Base-by-base conservation (phyloP, 2,888 invertebrate species). In the Acholoe squamosa region DNA sequence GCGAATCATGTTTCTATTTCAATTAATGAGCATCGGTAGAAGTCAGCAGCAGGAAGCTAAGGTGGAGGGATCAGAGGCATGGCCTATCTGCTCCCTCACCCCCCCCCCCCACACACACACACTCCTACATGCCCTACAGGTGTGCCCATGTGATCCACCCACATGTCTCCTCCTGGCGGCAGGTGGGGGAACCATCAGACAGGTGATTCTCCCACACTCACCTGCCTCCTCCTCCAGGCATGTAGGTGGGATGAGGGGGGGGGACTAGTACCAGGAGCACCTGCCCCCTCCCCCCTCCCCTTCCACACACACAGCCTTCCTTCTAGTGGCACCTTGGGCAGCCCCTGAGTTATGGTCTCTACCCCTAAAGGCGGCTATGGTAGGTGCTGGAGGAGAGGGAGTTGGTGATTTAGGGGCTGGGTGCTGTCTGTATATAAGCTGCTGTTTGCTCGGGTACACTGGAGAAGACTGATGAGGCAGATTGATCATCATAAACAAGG, bases 401-500 rank as follows among this genome's bases (percentile, higher is more conserved):
- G 61, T n/a, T n/a, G 19, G 61, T 61, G 61, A 61, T 61, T 61
- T 61, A 61, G 61, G 61, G 14, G 22, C 22, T 3, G 61, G n/a
- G 43, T 43, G 43, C 1, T 61, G 61, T 19, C 1, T 61, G 61
- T 61, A 19, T 61, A 61, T n/a, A 61, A 61, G 61, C 22, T n/a
- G 61, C 61, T 61, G 61, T 61, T 61, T 61, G n/a, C 61, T 14
- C 61, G 61, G 22, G 22, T 61, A n/a, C 61, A 19, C 61, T 3
- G 61, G 61, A 61, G 61, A 7, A 12, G 61, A 61, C 19, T 61
- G 61, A 61, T 61, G 61, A n/a, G 61, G 22, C 61, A n/a, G 61
- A 61, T 61, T 61, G 61, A 61, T 61, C 61, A 61, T 14, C 61
- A 61, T 61, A 61, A 61, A 61, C 61, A 61, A n/a, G n/a, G 61